Percentiles rank a stretch among this genome's conserved stretches.
Conservation (phyloP, 2,797 vertebrate species). For the Schizothorax lantsangensis region DNA sequence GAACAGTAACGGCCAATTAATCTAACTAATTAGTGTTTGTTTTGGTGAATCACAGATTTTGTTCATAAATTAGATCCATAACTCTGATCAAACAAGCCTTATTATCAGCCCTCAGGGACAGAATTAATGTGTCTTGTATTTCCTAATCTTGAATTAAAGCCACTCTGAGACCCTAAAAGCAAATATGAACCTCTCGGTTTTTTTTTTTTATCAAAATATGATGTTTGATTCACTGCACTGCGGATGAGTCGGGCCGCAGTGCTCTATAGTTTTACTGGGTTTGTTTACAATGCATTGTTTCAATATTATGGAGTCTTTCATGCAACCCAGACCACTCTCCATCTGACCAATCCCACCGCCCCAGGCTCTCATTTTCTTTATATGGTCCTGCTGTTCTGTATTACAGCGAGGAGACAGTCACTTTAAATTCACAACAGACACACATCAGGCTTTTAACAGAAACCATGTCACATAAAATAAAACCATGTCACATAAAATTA, state of each 20-base stretch:
- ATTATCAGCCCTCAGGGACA: constrained; percentile 4
- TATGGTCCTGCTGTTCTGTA: background rate
- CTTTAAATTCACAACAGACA: constrained; percentile 4
- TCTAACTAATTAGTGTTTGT: constrained; percentile 39
- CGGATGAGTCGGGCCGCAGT: background rate
- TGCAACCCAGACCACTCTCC: background rate
- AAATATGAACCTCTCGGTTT: background rate
- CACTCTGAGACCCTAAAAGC: background rate
- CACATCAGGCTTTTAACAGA: constrained; percentile 20
- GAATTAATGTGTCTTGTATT: constrained; percentile 15
- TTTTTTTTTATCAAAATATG: background rate
- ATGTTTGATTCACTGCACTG: constrained; percentile 25
- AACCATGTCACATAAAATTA: background rate
- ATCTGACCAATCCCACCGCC: constrained; percentile 17
- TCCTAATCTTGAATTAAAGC: constrained; percentile 13
- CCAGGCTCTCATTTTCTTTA: constrained; percentile 25
- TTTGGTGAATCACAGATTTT: constrained; percentile 17
- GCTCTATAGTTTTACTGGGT: background rate
- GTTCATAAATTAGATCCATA: constrained; percentile 6
- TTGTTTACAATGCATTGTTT: constrained; percentile 9
- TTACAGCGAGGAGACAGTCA: background rate
- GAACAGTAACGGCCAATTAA: constrained; percentile 10
- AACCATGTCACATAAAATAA: constrained; percentile 2
- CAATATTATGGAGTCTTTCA: constrained; percentile 4
- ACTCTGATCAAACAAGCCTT: constrained; percentile 18